Base-by-base conservation (phyloP, 2,888 invertebrate species). In the Bimastos eiseni region DNA sequence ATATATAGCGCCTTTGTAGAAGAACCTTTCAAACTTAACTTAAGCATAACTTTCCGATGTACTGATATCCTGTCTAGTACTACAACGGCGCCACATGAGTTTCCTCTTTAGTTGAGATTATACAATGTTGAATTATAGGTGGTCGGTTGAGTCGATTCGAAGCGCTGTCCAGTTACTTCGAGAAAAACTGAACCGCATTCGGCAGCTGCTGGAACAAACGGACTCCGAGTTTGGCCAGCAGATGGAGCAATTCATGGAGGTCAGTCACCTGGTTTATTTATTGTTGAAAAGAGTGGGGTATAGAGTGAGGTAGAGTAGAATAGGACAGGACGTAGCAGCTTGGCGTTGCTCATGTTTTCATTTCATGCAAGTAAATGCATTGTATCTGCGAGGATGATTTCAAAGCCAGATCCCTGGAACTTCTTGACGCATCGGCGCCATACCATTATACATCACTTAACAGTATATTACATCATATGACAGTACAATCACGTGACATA, bases 71-170 rank as follows among this genome's bases (percentile, higher is more conserved):
- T 49, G 19, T 49, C 1, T 19, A 24, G 6, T 17, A 19, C 19
- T 44, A 17, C 49, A 1, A 49, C 49, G 19, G 19, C 21, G 41
- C 41, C 17, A 41, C 17, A 41, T 41, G 41, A 41, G 15, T 24
- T 49, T 49, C 21, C 49, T 1, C 1, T 49, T 49, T 24, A 49
- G 24, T 24, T 49, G 24, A 21, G 49, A 49, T 49, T 49, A 24
- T 24, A n/a, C n/a, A 34, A n/a, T 34, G 21, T 34, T 86, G 36
- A 24, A 13, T 36, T 86, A 19, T 19, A 86, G 86, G 37, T 86
- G 86, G 34, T 86, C 86, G 86, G 34, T 86, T 17, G 86, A 86
- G 86, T 21, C 86, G 86, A 86, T 86, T 37, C 86, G 86, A 86
- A 86, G 4, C 86, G 86, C 34, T 36, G 34, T 86, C 37, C 86